phyloP scores from a whole-genome alignment of 1,140 invertebrate species.

The Whitmania pigra region DNA sequence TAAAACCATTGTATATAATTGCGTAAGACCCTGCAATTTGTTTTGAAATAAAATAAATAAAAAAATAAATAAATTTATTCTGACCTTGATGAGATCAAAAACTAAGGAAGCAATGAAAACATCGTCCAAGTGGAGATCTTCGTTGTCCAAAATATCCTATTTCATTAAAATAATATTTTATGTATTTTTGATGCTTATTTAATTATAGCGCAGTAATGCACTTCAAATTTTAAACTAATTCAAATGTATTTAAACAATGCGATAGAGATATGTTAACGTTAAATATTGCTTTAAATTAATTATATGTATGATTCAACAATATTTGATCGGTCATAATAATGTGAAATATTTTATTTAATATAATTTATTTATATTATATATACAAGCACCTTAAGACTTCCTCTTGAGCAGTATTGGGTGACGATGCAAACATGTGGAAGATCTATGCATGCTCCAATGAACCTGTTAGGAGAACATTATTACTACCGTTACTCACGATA shows the following conservation, averaged over 20 bases:
- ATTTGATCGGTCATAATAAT: neutral
- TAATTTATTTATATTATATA: too few relatives aligned
- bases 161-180: too few relatives aligned
- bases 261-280: too few relatives aligned
- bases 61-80: neutral
- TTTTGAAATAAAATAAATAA: neutral
- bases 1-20: too few relatives aligned
- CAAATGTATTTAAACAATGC: too few relatives aligned
- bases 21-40: too few relatives aligned
- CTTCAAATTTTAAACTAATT: too few relatives aligned
- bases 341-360: too few relatives aligned
- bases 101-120: constrained; percentile 31
- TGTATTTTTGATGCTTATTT: too few relatives aligned
- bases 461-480: neutral
- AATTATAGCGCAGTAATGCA: too few relatives aligned
- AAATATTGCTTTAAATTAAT: neutral
- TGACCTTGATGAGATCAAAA: constrained; percentile 33
- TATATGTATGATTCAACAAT: neutral
- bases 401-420: constrained; percentile 23
- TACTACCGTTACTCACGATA: neutral
- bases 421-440: constrained; percentile 24
- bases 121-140: constrained; percentile 22
- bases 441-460: constrained; percentile 24
- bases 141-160: constrained; percentile 25
- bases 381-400: constrained; percentile 21